Conservation (phyloP, 2,797 vertebrate species). For the Sebastes melanostomus region DNA sequence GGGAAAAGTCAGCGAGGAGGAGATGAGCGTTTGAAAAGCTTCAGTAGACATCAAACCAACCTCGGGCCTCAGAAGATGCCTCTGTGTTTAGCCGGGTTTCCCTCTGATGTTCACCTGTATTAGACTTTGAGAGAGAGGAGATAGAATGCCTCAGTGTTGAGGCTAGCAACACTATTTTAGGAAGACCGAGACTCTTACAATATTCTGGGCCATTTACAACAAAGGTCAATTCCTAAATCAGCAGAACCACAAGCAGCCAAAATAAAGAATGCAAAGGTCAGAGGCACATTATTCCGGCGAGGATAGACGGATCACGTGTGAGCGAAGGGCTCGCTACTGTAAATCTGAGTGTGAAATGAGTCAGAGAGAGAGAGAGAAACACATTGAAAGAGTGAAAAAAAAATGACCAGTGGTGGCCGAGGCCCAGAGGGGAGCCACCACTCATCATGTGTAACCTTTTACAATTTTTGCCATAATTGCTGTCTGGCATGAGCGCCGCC, state of each 20-base stretch:
- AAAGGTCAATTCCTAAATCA: conserved; percentile 47
- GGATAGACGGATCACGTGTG: conserved; percentile 23
- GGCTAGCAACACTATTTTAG: conserved; percentile 19
- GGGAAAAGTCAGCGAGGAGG: conserved; percentile 13
- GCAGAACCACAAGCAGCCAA: conserved; percentile 20
- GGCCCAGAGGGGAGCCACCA: conserved; percentile 34
- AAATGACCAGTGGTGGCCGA: conserved; percentile 23
- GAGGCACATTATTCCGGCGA: conserved; percentile 28
- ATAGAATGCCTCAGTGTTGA: conserved; percentile 19
- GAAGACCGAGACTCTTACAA: neutral
- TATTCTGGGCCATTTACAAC: conserved; percentile 11
- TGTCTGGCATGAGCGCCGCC: conserved; percentile 40
- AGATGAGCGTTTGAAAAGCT: conserved; percentile 31
- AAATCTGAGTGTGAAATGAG: conserved; percentile 51
- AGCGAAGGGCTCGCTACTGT: conserved; percentile 17
- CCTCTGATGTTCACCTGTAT: conserved; percentile 44
- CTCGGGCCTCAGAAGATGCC: conserved; percentile 30
- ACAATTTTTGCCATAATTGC: conserved; percentile 59
- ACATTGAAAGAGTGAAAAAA: conserved; percentile 14
- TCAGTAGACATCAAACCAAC: conserved; percentile 36
- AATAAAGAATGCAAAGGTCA: conserved; percentile 52
- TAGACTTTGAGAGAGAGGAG: conserved; percentile 15
- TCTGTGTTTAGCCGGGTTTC: conserved; percentile 29
- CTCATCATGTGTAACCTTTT: conserved; percentile 61
- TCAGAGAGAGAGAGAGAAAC: conserved; percentile 9